Evolutionary conservation across 2,113 vertebrate species (phyloP).

Genomic region (Furnarius figulus): DNA sequence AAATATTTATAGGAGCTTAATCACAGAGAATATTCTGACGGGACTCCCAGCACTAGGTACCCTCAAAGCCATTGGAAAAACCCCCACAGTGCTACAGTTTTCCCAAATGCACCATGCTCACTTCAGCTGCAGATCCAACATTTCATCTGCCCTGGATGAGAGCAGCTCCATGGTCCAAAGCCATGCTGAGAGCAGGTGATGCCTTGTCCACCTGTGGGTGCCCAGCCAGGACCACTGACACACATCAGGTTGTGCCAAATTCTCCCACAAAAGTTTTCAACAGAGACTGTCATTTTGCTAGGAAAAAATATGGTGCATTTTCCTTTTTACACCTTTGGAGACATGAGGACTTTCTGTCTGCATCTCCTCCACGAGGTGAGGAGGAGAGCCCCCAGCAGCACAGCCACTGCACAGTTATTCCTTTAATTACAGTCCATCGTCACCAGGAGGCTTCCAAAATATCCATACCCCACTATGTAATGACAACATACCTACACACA

Average conservation of each 20-base stretch:
- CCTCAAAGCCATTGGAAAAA: background rate
- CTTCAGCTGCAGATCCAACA: background rate
- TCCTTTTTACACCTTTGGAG: background rate
- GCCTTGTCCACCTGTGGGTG: fast-evolving
- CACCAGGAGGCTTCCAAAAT: background rate
- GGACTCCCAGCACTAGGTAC: fast-evolving
- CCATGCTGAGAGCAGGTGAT: fast-evolving
- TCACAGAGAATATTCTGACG: background rate
- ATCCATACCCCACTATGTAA: background rate
- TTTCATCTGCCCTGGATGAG: background rate
- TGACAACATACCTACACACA: background rate
- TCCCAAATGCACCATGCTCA: background rate
- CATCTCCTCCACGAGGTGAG: background rate
- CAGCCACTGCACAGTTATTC: fast-evolving
- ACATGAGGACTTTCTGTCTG: background rate
- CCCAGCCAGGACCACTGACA: background rate
- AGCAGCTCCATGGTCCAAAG: background rate
- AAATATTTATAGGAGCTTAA: background rate
- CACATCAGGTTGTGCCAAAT: background rate
- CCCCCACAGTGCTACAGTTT: background rate
- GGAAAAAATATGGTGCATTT: background rate
- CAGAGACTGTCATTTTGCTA: fast-evolving
- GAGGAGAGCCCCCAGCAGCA: background rate
- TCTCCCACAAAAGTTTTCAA: background rate
- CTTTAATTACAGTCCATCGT: background rate